Evolutionary conservation across 1,140 invertebrate genomes (phyloP).

Genomic region (Drosophila auraria): DNA sequence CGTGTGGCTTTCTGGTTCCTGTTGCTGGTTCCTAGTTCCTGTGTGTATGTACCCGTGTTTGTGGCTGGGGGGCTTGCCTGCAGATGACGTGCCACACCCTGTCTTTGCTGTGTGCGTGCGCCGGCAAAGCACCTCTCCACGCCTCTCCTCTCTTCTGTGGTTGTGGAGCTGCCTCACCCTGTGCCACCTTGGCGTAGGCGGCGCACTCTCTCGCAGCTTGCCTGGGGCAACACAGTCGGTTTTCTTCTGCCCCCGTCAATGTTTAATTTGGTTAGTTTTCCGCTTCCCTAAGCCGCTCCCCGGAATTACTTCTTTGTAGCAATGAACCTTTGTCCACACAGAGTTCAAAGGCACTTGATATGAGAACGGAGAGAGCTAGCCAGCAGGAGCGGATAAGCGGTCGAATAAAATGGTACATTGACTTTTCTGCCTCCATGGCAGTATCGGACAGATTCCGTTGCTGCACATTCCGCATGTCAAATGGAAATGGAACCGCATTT

Average conservation of each 20-base stretch:
- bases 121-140: slow-evolving; percentile 1
- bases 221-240: background rate
- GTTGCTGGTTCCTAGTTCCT: slow-evolving; percentile 15
- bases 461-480: background rate
- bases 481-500: background rate
- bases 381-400: background rate
- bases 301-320: slow-evolving; percentile 6
- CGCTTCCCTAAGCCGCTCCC: background rate
- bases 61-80: slow-evolving; percentile 7
- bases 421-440: background rate
- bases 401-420: background rate
- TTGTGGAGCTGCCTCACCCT: slow-evolving; percentile 30
- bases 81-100: slow-evolving; percentile 64
- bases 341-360: slow-evolving; percentile 51
- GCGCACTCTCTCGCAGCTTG: background rate
- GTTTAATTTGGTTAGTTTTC: slow-evolving; percentile 32
- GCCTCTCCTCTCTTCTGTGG: slow-evolving; percentile 1
- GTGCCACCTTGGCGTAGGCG: slow-evolving; percentile 54
- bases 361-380: background rate
- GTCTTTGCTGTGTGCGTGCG: slow-evolving; percentile 43
- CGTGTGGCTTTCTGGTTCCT: background rate
- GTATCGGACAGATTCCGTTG: background rate
- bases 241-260: background rate
- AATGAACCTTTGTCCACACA: slow-evolving; percentile 2
- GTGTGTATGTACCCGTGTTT: slow-evolving; percentile 36